Evolutionary conservation across 2,113 vertebrate species (phyloP).

Genomic region (Lophochroa leadbeateri): DNA sequence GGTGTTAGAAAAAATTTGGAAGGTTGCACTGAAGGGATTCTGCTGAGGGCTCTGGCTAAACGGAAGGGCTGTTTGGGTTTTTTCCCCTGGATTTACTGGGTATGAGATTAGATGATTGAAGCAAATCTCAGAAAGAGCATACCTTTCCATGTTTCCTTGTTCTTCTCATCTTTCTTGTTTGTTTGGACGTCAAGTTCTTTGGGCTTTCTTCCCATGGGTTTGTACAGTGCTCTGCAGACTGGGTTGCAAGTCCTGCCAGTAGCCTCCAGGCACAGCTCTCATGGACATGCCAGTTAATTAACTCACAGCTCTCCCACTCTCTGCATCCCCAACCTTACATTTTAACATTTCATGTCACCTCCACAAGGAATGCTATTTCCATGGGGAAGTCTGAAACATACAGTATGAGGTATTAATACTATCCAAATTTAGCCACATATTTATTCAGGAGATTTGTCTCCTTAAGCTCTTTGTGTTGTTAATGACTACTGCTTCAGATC

Average conservation of each 20-base stretch:
- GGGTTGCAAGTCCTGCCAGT: neutral
- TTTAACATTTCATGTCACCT: neutral
- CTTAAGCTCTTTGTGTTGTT: neutral
- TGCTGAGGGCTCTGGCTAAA: neutral
- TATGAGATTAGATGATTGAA: neutral
- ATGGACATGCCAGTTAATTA: neutral
- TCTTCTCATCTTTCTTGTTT: conserved; percentile 1
- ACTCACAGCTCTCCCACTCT: neutral
- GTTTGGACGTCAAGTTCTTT: neutral
- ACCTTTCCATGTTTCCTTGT: neutral
- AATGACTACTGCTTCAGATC: neutral
- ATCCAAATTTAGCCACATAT: neutral
- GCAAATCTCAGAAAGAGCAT: neutral
- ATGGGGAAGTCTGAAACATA: neutral
- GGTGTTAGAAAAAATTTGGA: neutral
- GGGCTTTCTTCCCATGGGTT: neutral
- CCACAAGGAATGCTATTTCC: neutral
- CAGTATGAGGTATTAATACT: neutral
- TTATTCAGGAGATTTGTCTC: neutral
- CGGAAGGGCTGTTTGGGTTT: neutral
- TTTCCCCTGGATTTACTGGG: neutral
- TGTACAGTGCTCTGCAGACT: neutral
- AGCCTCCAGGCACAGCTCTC: neutral
- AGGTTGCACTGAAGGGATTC: neutral
- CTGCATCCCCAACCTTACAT: neutral